These are phyloP conservation scores for Porites divaricata DNA, from an alignment of 92 coral and sea anemone species.

Conservation along the genomic window DNA sequence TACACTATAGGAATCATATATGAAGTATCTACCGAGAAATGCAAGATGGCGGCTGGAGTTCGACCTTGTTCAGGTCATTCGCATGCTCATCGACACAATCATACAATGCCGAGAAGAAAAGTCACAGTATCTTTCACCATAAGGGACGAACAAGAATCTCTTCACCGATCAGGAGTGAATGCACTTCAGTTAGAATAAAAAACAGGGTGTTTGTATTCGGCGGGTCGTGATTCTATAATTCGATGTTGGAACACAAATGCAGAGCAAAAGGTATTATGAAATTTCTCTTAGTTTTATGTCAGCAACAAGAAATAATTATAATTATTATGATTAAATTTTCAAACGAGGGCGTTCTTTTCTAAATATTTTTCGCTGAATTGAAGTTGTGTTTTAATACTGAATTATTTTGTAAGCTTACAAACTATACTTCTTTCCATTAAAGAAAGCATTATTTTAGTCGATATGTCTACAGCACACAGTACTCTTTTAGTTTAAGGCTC, in stretches of 20 bases:
- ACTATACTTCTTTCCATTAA: too few species aligned
- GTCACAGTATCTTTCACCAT: constrained; percentile 95
- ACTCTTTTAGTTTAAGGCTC: too few species aligned
- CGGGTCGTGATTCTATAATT: constrained; percentile 96
- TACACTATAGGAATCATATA: too few species aligned
- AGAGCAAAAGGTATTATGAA: constrained; percentile 27
- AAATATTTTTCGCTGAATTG: not conserved
- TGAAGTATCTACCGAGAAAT: too few species aligned
- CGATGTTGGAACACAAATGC: constrained; percentile 86
- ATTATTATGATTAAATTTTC: not conserved
- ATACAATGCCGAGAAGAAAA: constrained; percentile 76
- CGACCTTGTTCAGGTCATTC: constrained; percentile 78
- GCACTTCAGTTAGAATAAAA: constrained; percentile 81
- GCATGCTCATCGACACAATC: constrained; percentile 63
- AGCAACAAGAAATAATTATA: too few species aligned
- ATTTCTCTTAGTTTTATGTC: not conserved
- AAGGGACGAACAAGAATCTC: constrained; percentile 88
- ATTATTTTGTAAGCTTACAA: too few species aligned
- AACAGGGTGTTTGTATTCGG: constrained; percentile 79
- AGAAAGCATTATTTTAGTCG: too few species aligned
- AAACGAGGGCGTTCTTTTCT: not conserved
- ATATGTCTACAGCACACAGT: too few species aligned
- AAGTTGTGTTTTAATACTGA: not conserved
- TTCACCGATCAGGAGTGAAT: constrained; percentile 91
- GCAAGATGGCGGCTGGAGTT: constrained; percentile 96